Base-by-base conservation (phyloP, 2,113 vertebrate genomes). In the Gallinago jamesoni region DNA sequence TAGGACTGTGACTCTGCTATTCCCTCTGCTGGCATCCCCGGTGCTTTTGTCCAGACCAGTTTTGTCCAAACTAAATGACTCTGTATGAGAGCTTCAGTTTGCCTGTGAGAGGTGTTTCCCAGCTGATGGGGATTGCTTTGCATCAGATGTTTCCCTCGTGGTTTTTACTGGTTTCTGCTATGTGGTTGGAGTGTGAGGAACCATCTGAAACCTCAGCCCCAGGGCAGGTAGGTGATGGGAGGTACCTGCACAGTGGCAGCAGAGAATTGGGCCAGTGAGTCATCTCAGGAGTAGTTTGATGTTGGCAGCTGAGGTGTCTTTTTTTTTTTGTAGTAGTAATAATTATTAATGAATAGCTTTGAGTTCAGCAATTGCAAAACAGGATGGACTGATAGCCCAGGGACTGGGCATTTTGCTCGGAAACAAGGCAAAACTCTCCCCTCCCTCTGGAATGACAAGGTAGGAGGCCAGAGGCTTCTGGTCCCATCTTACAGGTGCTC, bases 401-500 rank as follows among this genome's bases (percentile, higher is more conserved):
- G 52, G 47, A n/a, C 60, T 43, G 48, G 60, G 50, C 8, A 7
- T 76, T 95, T 78, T 55, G 21, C 60, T 5, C 24, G 41, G 47
- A 47, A 87, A 50, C 1, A 4, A 55, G 31, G 67, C 45, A 68
- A 28, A 85, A 28, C 15, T 59, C 13, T 84, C 8, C 33, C 16
- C 3, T 84, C 11, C 10, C 16, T 91, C 37, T 62, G 55, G 3
- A 59, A 22, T 1, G 1, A 23, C 1, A 20, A 37, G 30, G 6
- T 52, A 25, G 55, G 66, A 66, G n/a, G 31, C 6, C 39, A 28
- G 53, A 67, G 22, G 18, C 27, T 66, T 35, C 79, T 2, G 4
- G 33, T 57, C 31, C 10, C 0, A 0, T 41, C 59, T 55, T 24
- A 2, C n/a, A 52, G 48, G 20, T 0, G 0, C 60, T 63, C 5